Conservation (phyloP, 2,113 vertebrate genomes). For the Callithrix jacchus region DNA sequence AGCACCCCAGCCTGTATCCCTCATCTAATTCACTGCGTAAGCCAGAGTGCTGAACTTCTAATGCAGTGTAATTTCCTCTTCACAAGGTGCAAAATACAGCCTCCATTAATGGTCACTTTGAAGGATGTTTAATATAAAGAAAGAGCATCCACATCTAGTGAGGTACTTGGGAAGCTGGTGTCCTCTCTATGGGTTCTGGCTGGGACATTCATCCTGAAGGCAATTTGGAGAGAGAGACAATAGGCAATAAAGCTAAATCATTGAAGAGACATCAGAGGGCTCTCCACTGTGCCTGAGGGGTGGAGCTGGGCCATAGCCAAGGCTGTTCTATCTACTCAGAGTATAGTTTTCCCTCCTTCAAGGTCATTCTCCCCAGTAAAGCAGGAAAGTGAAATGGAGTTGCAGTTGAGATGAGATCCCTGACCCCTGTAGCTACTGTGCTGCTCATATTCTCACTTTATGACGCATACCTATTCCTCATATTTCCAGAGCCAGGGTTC, state of each 20-base stretch:
- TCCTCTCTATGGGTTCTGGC: conserved; percentile 47
- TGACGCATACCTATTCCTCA: background rate
- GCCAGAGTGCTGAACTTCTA: conserved; percentile 59
- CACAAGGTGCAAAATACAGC: conserved; percentile 62
- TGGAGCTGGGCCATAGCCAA: conserved; percentile 48
- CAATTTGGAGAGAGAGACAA: conserved; percentile 72
- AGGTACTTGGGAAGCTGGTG: background rate
- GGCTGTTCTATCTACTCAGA: conserved; percentile 15
- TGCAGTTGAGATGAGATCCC: background rate
- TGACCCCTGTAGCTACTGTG: background rate
- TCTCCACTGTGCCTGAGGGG: conserved; percentile 29
- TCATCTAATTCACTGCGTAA: conserved; percentile 65
- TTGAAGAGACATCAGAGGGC: conserved; percentile 54
- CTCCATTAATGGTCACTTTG: conserved; percentile 54
- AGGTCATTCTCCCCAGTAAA: conserved; percentile 53
- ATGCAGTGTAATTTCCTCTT: conserved; percentile 67
- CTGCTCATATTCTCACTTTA: background rate
- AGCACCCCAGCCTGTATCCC: conserved; percentile 30
- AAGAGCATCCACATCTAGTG: background rate
- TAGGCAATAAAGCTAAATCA: conserved; percentile 74
- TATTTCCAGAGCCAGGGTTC: background rate
- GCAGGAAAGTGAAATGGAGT: background rate
- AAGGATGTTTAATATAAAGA: conserved; percentile 8
- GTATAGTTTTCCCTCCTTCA: conserved; percentile 30
- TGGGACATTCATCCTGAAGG: conserved; percentile 63